Conservation (phyloP, 92 coral and sea anemone genomes). For the Virgularia gustaviana region DNA sequence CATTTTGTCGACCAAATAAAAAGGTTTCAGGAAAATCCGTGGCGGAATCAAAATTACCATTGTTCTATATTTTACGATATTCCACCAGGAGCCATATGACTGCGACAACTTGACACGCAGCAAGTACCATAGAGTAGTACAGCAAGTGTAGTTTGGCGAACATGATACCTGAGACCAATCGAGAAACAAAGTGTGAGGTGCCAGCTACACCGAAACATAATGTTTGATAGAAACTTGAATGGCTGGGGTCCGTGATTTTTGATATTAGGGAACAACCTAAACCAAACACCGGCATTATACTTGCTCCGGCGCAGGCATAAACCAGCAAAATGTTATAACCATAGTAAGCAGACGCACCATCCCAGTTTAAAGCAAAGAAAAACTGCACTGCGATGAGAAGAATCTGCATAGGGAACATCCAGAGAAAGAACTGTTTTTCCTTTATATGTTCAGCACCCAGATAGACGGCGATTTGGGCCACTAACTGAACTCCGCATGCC, state of each 20-base stretch:
- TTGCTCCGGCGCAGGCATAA: constrained; percentile 1
- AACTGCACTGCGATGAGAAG: neutral
- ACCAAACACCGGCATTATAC: constrained; percentile 1
- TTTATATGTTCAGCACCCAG: constrained; percentile 13
- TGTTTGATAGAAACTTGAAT: constrained; percentile 16
- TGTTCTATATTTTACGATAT: neutral
- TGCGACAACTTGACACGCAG: neutral
- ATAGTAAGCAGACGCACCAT: neutral
- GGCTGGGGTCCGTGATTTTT: constrained; percentile 14
- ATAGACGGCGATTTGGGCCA: neutral
- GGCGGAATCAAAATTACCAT: too few species aligned
- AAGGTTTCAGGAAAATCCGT: too few species aligned
- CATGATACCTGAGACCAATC: constrained; percentile 6
- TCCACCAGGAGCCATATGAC: constrained; percentile 14
- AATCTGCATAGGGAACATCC: constrained; percentile 3
- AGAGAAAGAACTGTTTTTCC: neutral
- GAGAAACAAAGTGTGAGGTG: neutral
- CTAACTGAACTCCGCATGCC: neutral
- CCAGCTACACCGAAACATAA: neutral
- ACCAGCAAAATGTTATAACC: constrained; percentile 5
- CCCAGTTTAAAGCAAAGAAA: constrained; percentile 20
- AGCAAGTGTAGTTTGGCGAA: neutral
- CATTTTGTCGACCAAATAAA: too few species aligned
- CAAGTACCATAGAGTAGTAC: constrained; percentile 4
- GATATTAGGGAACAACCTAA: constrained; percentile 29